These are phyloP conservation scores for Montipora sp. DNA, from an alignment of 64 coral and sea anemone genomes.

Conservation along the genomic window DNA sequence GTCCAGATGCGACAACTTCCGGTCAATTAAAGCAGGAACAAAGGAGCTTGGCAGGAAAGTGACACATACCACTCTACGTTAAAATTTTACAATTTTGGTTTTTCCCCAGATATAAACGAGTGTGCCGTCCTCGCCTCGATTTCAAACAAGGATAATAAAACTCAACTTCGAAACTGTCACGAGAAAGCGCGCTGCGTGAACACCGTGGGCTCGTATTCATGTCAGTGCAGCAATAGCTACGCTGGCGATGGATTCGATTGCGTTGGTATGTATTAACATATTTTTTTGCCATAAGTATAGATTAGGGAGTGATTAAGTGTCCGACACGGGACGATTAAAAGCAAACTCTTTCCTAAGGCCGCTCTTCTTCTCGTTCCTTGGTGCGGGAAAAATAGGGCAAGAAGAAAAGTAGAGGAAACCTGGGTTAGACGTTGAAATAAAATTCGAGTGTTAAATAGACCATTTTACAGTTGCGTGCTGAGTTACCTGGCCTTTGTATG, in stretches of 20 bases:
- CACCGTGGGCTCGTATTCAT: conserved; percentile 52
- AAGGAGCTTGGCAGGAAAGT: no score
- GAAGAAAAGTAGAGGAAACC: no score
- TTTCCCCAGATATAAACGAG: conserved; percentile 49
- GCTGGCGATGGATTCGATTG: conserved; percentile 42
- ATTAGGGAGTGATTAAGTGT: no score
- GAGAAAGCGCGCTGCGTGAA: conserved; percentile 60
- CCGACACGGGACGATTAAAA: background rate
- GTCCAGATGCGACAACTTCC: background rate
- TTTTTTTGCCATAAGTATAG: background rate
- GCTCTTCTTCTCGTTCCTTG: no score
- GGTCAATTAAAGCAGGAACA: background rate
- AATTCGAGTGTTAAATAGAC: no score
- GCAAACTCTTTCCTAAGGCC: background rate
- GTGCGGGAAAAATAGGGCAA: no score
- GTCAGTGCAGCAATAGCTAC: conserved; percentile 42
- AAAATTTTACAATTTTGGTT: background rate
- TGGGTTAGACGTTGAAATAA: no score
- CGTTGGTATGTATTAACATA: background rate
- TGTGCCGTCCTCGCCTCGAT: conserved; percentile 26
- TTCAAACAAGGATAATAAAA: conserved; percentile 28
- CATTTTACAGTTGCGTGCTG: no score
- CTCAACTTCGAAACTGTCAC: conserved; percentile 45
- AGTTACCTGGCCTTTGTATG: no score
- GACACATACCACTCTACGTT: background rate